Percentiles rank a stretch among this genome's conserved stretches.
These are phyloP conservation scores for Catocala fraxini DNA, from an alignment of 2,888 invertebrate species.

Conservation along the genomic window DNA sequence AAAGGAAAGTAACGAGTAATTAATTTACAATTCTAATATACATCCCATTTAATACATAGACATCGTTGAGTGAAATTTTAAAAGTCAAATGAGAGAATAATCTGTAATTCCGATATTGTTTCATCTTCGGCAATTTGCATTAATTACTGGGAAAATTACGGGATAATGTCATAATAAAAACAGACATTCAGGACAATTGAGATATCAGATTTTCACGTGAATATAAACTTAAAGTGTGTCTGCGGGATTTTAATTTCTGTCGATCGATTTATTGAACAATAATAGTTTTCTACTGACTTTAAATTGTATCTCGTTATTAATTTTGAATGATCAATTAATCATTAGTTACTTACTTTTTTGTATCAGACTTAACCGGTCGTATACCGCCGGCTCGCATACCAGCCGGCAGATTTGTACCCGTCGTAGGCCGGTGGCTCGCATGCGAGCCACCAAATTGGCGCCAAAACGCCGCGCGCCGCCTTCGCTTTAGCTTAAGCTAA, in stretches of 20 bases:
- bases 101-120: constrained; percentile 55
- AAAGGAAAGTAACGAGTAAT: constrained; percentile 69
- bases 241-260: constrained; percentile 7
- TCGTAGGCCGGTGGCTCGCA: too few relatives aligned
- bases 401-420: too few relatives aligned
- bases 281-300: not conserved
- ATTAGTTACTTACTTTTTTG: too few relatives aligned
- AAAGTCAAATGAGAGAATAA: constrained; percentile 61
- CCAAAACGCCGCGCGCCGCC: too few relatives aligned
- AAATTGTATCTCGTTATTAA: too few relatives aligned
- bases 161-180: constrained; percentile 28
- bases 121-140: constrained; percentile 47
- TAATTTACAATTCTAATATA: constrained; percentile 77
- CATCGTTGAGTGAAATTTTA: constrained; percentile 59
- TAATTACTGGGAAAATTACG: constrained; percentile 33
- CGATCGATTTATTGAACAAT: constrained; percentile 1
- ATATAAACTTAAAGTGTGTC: constrained; percentile 13
- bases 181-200: constrained; percentile 21
- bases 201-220: constrained; percentile 14
- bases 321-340: too few relatives aligned
- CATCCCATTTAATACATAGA: constrained; percentile 60
- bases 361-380: too few relatives aligned
- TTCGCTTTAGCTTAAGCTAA: too few relatives aligned
- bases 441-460: too few relatives aligned
- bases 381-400: too few relatives aligned